These are phyloP conservation scores for Theonella swinhoei DNA, from an alignment of 37 sponge, comb jelly and placozoan genomes.

Conservation along the genomic window DNA sequence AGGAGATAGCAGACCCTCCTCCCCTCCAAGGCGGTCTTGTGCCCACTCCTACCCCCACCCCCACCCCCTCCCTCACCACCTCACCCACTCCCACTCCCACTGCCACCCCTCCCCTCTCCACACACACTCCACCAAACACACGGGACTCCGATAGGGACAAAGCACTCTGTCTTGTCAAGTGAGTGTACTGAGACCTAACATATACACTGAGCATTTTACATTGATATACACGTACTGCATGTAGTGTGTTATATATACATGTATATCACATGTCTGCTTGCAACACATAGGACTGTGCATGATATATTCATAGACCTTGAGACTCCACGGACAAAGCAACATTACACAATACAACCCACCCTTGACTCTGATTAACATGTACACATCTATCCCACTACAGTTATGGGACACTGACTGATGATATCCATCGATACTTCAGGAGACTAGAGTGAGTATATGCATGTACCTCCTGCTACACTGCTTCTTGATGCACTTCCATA, in stretches of 20 bases:
- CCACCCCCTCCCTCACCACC: background rate
- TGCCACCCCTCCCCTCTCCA: background rate
- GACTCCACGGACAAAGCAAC: no score
- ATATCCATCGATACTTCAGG: constrained; percentile 69
- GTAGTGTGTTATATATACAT: no score
- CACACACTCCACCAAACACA: background rate
- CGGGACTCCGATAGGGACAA: background rate
- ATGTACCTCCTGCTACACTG: background rate
- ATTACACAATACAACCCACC: no score
- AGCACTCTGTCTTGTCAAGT: constrained; percentile 33
- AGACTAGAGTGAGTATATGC: constrained; percentile 65
- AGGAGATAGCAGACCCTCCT: background rate
- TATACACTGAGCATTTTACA: no score
- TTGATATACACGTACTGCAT: no score
- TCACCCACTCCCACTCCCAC: background rate
- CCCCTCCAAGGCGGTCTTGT: no score
- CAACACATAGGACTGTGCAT: no score
- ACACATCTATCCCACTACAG: constrained; percentile 24
- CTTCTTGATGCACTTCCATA: background rate
- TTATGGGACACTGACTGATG: constrained; percentile 56
- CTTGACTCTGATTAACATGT: no score
- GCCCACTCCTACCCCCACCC: background rate
- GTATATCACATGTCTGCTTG: no score
- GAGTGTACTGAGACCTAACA: no score
- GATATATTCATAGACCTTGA: no score